Evolutionary conservation across 2,113 vertebrate genomes (phyloP), one percentile per base, ranked within the genome.

Genomic region (Alectura lathami): DNA sequence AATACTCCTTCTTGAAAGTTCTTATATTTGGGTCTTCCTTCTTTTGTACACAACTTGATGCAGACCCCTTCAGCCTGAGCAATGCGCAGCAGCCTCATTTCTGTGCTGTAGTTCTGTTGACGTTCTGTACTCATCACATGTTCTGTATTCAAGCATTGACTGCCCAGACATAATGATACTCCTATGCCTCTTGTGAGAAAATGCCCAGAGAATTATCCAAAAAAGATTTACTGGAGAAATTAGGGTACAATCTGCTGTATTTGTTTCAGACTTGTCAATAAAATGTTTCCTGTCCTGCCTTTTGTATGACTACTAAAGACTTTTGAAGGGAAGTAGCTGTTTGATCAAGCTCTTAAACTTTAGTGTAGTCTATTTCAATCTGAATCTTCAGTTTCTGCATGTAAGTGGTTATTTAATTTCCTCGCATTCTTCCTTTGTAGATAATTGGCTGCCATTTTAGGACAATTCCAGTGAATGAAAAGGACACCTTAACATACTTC

Each of bases 391-490:
- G 3, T 57, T 92, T 72, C 48, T 67, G 66, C 16, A 4, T 38
- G 4, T 40, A 54, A 73, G 48, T 72, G 77, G 50, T 91, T 91
- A 42, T 54, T 93, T 94, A 93, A 95, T 94, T 87, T 95, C 50
- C 34, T 91, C 85, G 60, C 18, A 7, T 91, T 96, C 88, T 97
- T 96, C 72, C 74, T 97, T 97, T 95, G 34, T 93, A 98, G 98
- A 98, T 98, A 96, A 98, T 98, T 96, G 98, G 98, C 96, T 98
- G 98, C 96, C 98, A 98, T 91, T 98, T 98, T 96, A 97, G 98
- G 94, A 98, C 98, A 93, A 98, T 98, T 96, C 98, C 98, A 89
- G 98, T 98, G 97, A 98, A 98, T 91, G 98, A 98, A 96, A 98
- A 98, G 97, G 98, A 98, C 97, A 98, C 98, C 96, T 97, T 98